phyloP scores from a whole-genome alignment of 2,113 vertebrate genomes.

The Periophthalmus modestus region DNA sequence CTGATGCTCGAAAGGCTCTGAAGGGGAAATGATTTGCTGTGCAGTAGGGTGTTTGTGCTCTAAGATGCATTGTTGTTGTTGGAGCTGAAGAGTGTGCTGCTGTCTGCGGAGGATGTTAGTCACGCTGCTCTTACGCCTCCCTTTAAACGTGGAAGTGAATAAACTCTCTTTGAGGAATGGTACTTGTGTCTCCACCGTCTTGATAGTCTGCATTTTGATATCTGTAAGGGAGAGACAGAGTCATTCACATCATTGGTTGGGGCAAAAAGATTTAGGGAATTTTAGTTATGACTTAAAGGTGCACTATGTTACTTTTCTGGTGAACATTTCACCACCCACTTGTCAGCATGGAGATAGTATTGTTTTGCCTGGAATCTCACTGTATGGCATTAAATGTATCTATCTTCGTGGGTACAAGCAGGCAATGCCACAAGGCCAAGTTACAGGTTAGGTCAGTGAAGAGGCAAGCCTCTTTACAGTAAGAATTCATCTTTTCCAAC shows the following conservation, averaged over 20 bases:
- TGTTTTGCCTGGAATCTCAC: no score
- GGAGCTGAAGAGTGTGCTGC: constrained; percentile 56
- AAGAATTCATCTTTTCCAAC: no score
- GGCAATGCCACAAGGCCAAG: no score
- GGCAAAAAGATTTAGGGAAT: not conserved
- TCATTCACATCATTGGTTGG: not conserved
- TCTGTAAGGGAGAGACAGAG: not conserved
- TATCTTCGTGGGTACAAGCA: no score
- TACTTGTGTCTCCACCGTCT: constrained; percentile 77
- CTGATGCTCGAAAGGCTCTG: constrained; percentile 78
- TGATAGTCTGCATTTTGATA: constrained; percentile 78
- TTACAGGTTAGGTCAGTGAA: no score
- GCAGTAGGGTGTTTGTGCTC: constrained; percentile 55
- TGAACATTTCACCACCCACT: no score
- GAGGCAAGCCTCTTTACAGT: no score
- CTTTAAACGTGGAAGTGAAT: constrained; percentile 77
- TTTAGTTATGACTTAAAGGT: not conserved
- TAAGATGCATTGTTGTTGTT: constrained; percentile 56
- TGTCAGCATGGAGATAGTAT: no score
- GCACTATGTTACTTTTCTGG: not conserved
- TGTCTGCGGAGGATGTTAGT: constrained; percentile 67
- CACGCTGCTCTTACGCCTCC: constrained; percentile 74
- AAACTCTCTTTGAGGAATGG: constrained; percentile 76
- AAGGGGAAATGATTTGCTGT: constrained; percentile 14
- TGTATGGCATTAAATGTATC: no score